Percentiles rank a stretch among this genome's conserved stretches.
Conservation (phyloP, 2,888 invertebrate genomes). For the Cheilosia vernalis region DNA sequence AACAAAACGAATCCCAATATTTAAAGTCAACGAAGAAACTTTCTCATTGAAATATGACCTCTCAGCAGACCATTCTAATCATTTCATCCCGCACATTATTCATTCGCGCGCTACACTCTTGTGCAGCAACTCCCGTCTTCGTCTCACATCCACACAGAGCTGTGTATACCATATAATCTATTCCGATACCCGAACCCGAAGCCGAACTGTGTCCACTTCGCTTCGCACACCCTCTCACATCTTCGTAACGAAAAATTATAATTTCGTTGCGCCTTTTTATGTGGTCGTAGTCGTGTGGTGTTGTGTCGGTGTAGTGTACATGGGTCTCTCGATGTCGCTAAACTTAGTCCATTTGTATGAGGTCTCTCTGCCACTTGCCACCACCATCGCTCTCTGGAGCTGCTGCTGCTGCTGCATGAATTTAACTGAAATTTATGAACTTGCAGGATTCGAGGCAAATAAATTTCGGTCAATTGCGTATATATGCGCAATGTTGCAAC, state of each 20-base stretch:
- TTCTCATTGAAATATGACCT: conserved; percentile 69
- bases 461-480: conserved; percentile 71
- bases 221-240: conserved; percentile 1
- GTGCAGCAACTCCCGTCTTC: neutral
- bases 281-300: conserved; percentile 12
- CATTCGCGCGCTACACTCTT: conserved; percentile 30
- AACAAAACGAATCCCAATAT: conserved; percentile 49
- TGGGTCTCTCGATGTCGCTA: conserved; percentile 59
- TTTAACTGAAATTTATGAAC: conserved; percentile 70
- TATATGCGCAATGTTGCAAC: conserved; percentile 67
- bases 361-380: neutral
- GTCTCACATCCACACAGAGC: neutral
- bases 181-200: neutral
- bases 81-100: conserved; percentile 67
- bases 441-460: conserved; percentile 62
- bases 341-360: conserved; percentile 68
- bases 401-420: conserved; percentile 64
- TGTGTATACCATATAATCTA: no score
- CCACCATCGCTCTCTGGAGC: conserved; percentile 2
- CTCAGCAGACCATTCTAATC: conserved; percentile 69
- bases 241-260: conserved; percentile 54
- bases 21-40: conserved; percentile 58
- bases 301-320: conserved; percentile 11
- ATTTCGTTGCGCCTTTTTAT: conserved; percentile 54
- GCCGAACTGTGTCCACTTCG: neutral